Evolutionary conservation across 1,140 invertebrate genomes (phyloP).

Genomic region (Lepidurus arcticus): DNA sequence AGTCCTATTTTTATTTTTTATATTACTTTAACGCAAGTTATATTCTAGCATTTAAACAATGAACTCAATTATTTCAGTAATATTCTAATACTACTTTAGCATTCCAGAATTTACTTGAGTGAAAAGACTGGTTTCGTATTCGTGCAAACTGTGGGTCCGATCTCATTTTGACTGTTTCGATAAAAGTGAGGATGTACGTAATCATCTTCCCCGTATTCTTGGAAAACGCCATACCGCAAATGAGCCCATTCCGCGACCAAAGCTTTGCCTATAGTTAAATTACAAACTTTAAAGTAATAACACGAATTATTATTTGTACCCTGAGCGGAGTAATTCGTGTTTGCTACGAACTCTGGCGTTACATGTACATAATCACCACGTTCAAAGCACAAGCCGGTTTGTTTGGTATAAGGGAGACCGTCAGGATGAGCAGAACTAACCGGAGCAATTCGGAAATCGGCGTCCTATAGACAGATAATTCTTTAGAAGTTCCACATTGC

Average conservation of each 20-base stretch:
- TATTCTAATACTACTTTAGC: too few relatives aligned
- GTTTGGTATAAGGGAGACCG: constrained; percentile 41
- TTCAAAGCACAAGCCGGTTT: constrained; percentile 41
- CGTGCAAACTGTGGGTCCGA: neutral
- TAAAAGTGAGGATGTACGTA: constrained; percentile 42
- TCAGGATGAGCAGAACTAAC: constrained; percentile 36
- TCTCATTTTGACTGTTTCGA: neutral
- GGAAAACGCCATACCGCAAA: constrained; percentile 49
- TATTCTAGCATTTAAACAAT: too few relatives aligned
- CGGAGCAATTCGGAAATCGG: constrained; percentile 26
- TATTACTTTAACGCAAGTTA: neutral
- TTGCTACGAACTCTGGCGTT: constrained; percentile 40
- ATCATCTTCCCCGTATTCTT: constrained; percentile 45
- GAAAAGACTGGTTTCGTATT: neutral
- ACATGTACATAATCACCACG: constrained; percentile 42
- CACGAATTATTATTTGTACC: neutral
- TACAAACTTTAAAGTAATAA: neutral
- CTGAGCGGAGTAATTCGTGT: neutral
- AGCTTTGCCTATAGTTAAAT: constrained; percentile 42
- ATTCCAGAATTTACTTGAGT: neutral
- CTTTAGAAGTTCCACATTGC: neutral
- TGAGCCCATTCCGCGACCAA: constrained; percentile 49
- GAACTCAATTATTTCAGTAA: too few relatives aligned
- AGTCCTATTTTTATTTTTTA: neutral
- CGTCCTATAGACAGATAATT: constrained; percentile 24